These are phyloP conservation scores for Actenoides lindsayi DNA, from an alignment of 2,113 vertebrate genomes.

Conservation along the genomic window DNA sequence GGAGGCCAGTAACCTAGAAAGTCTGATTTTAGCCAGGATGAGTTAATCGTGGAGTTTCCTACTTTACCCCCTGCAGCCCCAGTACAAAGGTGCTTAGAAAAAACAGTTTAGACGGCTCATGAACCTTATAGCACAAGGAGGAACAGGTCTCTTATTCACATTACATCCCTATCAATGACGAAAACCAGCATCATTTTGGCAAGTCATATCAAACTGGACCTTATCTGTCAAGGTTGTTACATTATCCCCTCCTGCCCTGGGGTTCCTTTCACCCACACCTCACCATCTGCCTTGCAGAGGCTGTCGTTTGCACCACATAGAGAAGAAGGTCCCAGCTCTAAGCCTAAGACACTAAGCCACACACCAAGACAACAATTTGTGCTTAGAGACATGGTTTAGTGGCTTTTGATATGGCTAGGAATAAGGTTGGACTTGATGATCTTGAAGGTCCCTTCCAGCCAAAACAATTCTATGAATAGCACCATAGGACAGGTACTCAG, in stretches of 20 bases:
- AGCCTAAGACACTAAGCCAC: neutral
- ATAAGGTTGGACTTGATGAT: too few relatives aligned
- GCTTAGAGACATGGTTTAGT: too few relatives aligned
- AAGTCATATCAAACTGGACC: neutral
- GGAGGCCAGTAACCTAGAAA: neutral
- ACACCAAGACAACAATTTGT: neutral
- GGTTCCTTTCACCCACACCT: neutral
- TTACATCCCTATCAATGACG: neutral
- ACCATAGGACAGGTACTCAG: neutral
- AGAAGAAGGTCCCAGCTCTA: neutral
- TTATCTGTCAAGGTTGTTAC: neutral
- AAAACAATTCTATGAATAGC: too few relatives aligned
- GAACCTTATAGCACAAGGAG: neutral
- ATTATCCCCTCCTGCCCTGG: neutral
- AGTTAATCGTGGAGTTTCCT: neutral
- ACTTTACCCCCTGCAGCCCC: neutral
- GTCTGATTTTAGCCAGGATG: neutral
- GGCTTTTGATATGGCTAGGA: too few relatives aligned
- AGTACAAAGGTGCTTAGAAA: neutral
- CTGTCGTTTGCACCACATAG: neutral
- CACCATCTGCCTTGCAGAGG: neutral
- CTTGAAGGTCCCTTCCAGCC: too few relatives aligned
- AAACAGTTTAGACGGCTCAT: neutral
- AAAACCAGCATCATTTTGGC: neutral
- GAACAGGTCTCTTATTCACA: neutral